These are phyloP conservation scores for Numida meleagris DNA, from an alignment of 2,113 vertebrate genomes.

Conservation along the genomic window DNA sequence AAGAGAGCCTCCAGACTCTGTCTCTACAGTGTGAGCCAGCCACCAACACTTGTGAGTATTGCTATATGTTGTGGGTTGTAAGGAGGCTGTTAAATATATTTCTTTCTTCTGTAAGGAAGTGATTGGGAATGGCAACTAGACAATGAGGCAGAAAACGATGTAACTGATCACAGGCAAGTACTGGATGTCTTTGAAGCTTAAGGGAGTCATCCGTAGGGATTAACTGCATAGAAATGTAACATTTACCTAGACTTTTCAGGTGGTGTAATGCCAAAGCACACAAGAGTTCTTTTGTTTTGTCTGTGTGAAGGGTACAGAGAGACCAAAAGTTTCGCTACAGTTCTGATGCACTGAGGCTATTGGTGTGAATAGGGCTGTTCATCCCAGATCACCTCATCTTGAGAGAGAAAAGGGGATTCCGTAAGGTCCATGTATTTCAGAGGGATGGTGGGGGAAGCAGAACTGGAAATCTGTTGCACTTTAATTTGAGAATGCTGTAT, in stretches of 20 bases:
- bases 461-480: background rate
- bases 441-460: background rate
- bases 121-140: background rate
- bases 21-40: constrained; percentile 95
- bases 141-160: background rate
- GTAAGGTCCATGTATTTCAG: background rate
- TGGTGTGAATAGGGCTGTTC: background rate
- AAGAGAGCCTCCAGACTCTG: constrained; percentile 93
- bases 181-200: background rate
- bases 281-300: background rate
- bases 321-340: background rate
- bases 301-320: accelerated
- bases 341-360: background rate
- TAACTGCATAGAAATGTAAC: background rate
- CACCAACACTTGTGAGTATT: constrained; percentile 89
- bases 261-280: background rate
- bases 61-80: background rate
- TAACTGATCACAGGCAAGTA: background rate
- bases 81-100: background rate
- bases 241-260: background rate
- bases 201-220: background rate
- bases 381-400: background rate
- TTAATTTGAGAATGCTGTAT: background rate
- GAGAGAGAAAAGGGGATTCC: background rate
- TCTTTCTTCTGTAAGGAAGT: background rate